Evolutionary conservation across 2,888 invertebrate species (phyloP).

Genomic region (Tenthredo notha): DNA sequence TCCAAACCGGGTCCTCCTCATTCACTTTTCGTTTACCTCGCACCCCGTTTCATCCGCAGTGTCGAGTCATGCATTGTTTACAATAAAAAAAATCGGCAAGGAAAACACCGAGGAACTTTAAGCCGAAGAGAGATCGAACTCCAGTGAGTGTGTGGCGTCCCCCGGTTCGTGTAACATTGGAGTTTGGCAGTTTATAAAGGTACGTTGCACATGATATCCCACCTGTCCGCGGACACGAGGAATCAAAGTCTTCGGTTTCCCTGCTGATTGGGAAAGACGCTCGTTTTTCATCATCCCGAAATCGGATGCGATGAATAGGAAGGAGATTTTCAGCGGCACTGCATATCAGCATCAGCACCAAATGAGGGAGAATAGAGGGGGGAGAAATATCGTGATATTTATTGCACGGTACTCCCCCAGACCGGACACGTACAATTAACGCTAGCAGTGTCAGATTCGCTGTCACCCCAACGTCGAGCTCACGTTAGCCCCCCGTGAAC

Average conservation of each 20-base stretch:
- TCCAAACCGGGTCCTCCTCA: neutral
- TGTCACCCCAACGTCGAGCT: slow-evolving; percentile 37
- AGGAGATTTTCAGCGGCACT: slow-evolving; percentile 63
- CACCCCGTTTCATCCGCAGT: neutral
- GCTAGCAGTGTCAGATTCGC: slow-evolving; percentile 63
- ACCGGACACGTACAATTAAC: slow-evolving; percentile 78
- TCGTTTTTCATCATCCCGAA: slow-evolving; percentile 71
- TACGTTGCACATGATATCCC: neutral
- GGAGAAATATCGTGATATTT: slow-evolving; percentile 72
- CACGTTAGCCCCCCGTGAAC: neutral
- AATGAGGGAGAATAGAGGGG: slow-evolving; percentile 61
- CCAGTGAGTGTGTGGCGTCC: slow-evolving; percentile 34
- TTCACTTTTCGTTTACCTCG: neutral
- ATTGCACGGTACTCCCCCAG: slow-evolving; percentile 73
- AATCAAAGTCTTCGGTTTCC: neutral
- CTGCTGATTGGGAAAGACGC: slow-evolving; percentile 62
- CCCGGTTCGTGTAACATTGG: slow-evolving; percentile 24
- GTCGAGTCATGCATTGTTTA: slow-evolving; percentile 19
- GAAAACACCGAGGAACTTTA: neutral
- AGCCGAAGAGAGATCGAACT: neutral
- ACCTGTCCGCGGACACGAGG: neutral
- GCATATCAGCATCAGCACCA: slow-evolving; percentile 61
- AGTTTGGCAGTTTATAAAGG: slow-evolving; percentile 33
- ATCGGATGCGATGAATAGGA: slow-evolving; percentile 75
- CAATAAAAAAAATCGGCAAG: slow-evolving; percentile 12